Conservation (phyloP, 2,113 vertebrate species). For the Perognathus longimembris region DNA sequence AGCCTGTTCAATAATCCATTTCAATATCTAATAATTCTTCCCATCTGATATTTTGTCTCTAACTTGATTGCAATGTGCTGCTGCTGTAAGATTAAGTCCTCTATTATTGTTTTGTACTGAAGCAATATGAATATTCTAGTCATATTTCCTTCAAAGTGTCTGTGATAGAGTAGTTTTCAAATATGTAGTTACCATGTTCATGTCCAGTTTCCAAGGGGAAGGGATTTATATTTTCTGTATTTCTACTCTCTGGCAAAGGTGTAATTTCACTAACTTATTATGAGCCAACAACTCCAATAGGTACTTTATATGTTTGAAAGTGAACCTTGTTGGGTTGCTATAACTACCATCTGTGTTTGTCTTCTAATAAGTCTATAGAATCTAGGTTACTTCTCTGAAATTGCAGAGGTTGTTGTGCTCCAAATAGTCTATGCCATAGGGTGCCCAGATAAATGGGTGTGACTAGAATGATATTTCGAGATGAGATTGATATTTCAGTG, state of each 20-base stretch:
- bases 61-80: not conserved
- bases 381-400: not conserved
- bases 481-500: not conserved
- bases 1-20: not conserved
- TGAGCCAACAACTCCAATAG: not conserved
- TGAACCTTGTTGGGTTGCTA: not conserved
- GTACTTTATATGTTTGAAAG: not conserved
- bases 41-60: not conserved
- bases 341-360: not conserved
- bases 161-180: slow-evolving; percentile 8
- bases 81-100: not conserved
- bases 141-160: slow-evolving; percentile 38
- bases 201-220: not conserved
- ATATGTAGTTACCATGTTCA: not conserved
- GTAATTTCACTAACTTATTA: not conserved
- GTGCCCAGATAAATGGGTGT: not conserved
- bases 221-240: not conserved
- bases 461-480: not conserved
- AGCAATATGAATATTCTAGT: slow-evolving; percentile 36
- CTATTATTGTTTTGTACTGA: not conserved
- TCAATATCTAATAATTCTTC: not conserved
- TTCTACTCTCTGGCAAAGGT: not conserved
- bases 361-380: not conserved
- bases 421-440: not conserved
- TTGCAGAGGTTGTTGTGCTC: not conserved